These are phyloP conservation scores for Empidonax traillii DNA, from an alignment of 2,113 vertebrate genomes.

Conservation along the genomic window DNA sequence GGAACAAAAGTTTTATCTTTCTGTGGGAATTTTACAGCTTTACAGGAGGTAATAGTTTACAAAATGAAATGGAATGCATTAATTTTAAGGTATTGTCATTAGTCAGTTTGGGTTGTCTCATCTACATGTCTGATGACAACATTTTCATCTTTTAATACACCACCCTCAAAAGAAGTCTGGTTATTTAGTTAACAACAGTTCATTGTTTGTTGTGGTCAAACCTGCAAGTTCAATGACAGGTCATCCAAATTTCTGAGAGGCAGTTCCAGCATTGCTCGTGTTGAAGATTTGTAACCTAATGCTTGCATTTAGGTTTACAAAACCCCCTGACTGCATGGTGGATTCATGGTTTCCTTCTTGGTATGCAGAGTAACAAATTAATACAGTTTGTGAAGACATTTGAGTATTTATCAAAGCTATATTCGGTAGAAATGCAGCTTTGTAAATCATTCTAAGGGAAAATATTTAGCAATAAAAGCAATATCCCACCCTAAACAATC, in stretches of 20 bases:
- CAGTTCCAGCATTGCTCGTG: background rate
- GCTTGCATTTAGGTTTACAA: background rate
- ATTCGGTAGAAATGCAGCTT: background rate
- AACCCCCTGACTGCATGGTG: background rate
- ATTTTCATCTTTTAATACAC: background rate
- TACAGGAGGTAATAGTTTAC: background rate
- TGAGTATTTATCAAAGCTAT: background rate
- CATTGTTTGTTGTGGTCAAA: background rate
- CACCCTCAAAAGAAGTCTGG: background rate
- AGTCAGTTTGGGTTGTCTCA: background rate
- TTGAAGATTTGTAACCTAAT: background rate
- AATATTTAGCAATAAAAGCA: background rate
- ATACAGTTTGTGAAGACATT: background rate
- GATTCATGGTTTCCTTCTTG: background rate
- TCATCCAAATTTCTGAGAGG: background rate
- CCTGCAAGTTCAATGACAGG: background rate
- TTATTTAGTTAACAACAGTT: background rate
- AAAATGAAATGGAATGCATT: background rate
- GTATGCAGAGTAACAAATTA: background rate
- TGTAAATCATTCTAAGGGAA: background rate
- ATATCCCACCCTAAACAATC: background rate
- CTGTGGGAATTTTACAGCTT: background rate
- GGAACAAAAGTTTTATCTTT: background rate
- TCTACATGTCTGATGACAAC: background rate
- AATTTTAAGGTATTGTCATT: background rate